phyloP scores from a whole-genome alignment of 2,113 vertebrate genomes.

The Amblyornis subalaris region DNA sequence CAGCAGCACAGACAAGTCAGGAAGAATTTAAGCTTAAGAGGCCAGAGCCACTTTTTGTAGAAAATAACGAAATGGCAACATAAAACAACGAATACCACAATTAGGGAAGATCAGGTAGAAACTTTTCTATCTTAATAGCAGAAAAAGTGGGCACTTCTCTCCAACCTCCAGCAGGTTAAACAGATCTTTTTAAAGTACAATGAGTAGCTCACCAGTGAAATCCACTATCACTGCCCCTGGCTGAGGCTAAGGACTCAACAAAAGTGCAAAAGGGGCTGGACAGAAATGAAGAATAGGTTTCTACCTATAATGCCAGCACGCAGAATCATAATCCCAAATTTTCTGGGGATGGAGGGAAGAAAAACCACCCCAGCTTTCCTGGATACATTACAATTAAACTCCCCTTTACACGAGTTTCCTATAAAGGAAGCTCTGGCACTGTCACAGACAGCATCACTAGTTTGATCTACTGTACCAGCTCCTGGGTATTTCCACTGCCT shows the following conservation, averaged over 20 bases:
- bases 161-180: not conserved
- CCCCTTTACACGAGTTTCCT: not conserved
- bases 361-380: not conserved
- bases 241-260: not conserved
- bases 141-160: not conserved
- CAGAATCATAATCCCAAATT: not conserved
- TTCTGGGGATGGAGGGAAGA: fast-evolving
- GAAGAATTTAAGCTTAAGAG: not conserved
- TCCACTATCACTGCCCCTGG: not conserved
- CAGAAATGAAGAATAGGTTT: not conserved
- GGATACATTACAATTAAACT: not conserved
- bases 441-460: not conserved
- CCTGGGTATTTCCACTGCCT: not conserved
- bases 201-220: not conserved
- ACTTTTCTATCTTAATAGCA: not conserved
- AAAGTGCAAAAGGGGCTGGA: not conserved
- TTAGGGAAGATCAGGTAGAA: not conserved
- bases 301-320: not conserved
- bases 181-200: not conserved
- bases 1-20: not conserved
- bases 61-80: not conserved
- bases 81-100: not conserved
- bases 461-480: not conserved
- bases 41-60: not conserved
- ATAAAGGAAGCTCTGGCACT: not conserved